phyloP scores from a whole-genome alignment of 2,113 vertebrate genomes.

The Mixornis gularis region DNA sequence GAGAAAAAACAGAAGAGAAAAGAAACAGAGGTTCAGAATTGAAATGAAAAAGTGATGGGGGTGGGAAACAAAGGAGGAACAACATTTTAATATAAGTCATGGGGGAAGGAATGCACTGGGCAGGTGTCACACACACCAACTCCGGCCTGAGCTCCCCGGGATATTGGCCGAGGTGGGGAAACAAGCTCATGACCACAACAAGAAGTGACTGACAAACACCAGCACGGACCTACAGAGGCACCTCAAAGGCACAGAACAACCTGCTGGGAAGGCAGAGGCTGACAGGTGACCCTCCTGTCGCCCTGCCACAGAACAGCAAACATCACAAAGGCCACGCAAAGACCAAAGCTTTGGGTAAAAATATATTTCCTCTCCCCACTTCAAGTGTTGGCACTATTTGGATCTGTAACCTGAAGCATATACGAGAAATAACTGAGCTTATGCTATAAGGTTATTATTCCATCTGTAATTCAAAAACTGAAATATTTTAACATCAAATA shows the following conservation, averaged over 20 bases:
- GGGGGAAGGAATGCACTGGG: background rate
- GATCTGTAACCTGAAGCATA: conserved; percentile 27
- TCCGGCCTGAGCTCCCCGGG: accelerated
- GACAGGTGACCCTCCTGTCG: background rate
- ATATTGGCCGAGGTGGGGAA: accelerated
- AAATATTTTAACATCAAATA: conserved; percentile 62
- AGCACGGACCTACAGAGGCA: background rate
- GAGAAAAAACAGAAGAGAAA: conserved; percentile 59
- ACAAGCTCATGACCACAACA: background rate
- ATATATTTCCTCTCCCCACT: conserved; percentile 67
- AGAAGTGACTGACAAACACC: background rate
- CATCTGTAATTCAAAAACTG: conserved; percentile 48
- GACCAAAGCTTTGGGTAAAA: conserved; percentile 62
- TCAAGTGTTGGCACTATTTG: conserved; percentile 49
- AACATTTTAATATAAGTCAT: background rate
- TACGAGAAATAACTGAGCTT: conserved; percentile 37
- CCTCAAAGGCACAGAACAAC: background rate
- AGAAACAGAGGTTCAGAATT: conserved; percentile 72
- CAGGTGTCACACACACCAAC: background rate
- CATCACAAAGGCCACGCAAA: conserved; percentile 55
- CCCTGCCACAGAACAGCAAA: background rate
- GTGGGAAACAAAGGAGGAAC: background rate
- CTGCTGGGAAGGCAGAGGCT: background rate
- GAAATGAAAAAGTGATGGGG: conserved; percentile 22
- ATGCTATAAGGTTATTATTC: conserved; percentile 23